Percentiles rank a stretch among this genome's conserved stretches.
Evolutionary conservation across 2,113 vertebrate species (phyloP).

Genomic region (Nyctereutes procyonoides): DNA sequence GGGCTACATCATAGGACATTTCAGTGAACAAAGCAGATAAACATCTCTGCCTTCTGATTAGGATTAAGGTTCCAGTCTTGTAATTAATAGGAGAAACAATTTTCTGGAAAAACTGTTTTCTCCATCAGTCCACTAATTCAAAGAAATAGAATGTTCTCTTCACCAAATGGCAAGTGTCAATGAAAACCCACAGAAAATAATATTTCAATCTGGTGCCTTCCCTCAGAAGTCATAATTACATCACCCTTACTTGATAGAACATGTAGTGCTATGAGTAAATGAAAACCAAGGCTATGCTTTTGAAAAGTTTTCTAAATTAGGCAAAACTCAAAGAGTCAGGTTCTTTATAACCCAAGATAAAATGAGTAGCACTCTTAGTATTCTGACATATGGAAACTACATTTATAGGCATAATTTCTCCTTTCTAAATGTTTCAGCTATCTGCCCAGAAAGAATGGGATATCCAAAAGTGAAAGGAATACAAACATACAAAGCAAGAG

Average conservation of each 20-base stretch:
- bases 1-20: neutral
- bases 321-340: neutral
- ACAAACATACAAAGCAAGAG: constrained; percentile 29
- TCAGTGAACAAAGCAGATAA: neutral
- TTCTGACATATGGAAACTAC: neutral
- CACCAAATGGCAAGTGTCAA: constrained; percentile 64
- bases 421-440: neutral
- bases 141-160: constrained; percentile 65
- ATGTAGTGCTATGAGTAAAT: neutral
- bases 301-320: constrained; percentile 3
- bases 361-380: neutral
- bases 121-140: constrained; percentile 50
- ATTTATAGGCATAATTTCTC: neutral
- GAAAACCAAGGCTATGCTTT: neutral
- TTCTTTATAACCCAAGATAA: neutral
- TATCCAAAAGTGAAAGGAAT: constrained; percentile 36
- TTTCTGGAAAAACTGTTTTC: constrained; percentile 52
- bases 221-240: constrained; percentile 20
- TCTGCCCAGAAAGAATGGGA: neutral
- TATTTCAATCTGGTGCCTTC: constrained; percentile 56
- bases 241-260: constrained; percentile 22
- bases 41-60: neutral
- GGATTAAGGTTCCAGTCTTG: constrained; percentile 8
- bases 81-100: constrained; percentile 60
- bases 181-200: constrained; percentile 49